Conservation (phyloP, 2,797 vertebrate genomes). For the Sebastes melanostomus region DNA sequence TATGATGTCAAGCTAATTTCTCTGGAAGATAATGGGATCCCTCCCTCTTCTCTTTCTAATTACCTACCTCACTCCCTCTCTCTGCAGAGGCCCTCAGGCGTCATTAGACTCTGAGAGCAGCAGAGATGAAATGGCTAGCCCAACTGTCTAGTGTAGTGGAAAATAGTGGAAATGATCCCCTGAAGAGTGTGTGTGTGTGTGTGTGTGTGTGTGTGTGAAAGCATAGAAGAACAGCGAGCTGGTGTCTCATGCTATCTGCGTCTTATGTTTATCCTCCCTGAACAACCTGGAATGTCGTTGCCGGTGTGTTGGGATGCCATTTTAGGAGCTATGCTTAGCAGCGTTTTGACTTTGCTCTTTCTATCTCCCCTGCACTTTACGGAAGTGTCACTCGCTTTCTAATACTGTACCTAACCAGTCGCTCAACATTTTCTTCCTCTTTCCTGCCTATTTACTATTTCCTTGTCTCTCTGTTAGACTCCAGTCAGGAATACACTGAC, state of each 20-base stretch:
- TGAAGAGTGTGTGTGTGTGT: conserved; percentile 2
- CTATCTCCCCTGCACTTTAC: background rate
- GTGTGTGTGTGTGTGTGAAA: background rate
- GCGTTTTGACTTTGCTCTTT: background rate
- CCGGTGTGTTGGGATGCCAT: conserved; percentile 17
- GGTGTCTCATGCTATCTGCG: conserved; percentile 6
- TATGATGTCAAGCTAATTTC: conserved; percentile 27
- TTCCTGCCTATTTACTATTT: background rate
- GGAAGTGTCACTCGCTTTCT: background rate
- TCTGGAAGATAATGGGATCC: conserved; percentile 17
- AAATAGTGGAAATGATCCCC: conserved; percentile 49
- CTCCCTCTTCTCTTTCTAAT: conserved; percentile 20
- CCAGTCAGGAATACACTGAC: conserved; percentile 99
- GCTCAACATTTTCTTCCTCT: background rate
- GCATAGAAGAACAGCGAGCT: conserved; percentile 11
- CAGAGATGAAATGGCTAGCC: conserved; percentile 48
- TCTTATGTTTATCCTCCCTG: conserved; percentile 18
- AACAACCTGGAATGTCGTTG: conserved; percentile 5
- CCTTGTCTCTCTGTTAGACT: conserved; percentile 82
- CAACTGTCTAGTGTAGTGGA: conserved; percentile 47
- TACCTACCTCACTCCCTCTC: conserved; percentile 15
- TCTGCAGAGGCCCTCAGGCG: conserved; percentile 27
- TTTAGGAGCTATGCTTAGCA: conserved; percentile 24
- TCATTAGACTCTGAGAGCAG: conserved; percentile 38
- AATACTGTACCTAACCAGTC: background rate